phyloP scores from a whole-genome alignment of 2,797 vertebrate genomes.

The Heterohyrax brucei region DNA sequence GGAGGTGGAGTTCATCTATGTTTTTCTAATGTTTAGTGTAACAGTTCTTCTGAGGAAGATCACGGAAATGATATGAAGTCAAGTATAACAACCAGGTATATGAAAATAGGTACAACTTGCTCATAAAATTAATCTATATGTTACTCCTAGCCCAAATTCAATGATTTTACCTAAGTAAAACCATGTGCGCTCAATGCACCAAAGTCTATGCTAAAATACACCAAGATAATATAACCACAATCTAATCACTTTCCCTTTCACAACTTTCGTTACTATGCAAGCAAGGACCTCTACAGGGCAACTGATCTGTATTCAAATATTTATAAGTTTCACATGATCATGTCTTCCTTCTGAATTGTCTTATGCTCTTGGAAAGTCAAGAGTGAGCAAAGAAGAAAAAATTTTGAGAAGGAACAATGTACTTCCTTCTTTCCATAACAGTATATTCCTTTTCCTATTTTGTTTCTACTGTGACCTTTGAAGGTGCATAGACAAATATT shows the following conservation, averaged over 20 bases:
- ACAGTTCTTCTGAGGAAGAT: neutral
- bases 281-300: neutral
- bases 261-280: neutral
- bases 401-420: neutral
- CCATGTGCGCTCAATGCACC: neutral
- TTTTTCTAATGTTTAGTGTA: neutral
- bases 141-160: neutral
- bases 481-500: neutral
- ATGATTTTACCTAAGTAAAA: neutral
- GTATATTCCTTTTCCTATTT: neutral
- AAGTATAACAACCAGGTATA: neutral
- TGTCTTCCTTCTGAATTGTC: neutral
- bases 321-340: neutral
- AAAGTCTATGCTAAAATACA: neutral
- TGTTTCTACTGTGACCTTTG: neutral
- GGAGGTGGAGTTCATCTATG: neutral
- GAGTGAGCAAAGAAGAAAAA: neutral
- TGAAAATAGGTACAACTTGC: neutral
- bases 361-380: neutral
- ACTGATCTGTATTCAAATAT: neutral
- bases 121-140: neutral
- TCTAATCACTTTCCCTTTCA: neutral
- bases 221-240: neutral
- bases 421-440: neutral
- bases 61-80: neutral